Conservation (phyloP, 2,797 vertebrate species). For the Balearica regulorum region DNA sequence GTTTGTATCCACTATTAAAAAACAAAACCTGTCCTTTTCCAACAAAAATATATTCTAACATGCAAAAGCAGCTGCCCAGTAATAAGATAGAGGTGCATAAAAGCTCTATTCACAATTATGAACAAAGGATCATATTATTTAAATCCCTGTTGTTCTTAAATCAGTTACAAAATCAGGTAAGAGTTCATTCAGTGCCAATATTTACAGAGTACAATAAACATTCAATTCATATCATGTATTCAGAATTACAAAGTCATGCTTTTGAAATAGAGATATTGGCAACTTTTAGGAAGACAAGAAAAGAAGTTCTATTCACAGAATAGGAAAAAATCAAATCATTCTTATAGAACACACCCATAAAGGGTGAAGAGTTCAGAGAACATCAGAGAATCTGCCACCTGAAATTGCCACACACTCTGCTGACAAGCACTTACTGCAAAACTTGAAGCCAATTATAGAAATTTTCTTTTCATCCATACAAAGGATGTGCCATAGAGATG, state of each 20-base stretch:
- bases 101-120: not conserved
- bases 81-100: not conserved
- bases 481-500: not conserved
- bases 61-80: not conserved
- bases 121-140: not conserved
- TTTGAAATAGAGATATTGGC: not conserved
- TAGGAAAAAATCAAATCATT: not conserved
- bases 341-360: not conserved
- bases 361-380: not conserved
- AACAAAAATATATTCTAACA: not conserved
- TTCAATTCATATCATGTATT: not conserved
- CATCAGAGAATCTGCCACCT: not conserved
- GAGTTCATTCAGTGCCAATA: not conserved
- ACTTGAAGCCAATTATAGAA: not conserved
- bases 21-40: not conserved
- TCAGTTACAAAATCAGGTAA: not conserved
- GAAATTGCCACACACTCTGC: not conserved
- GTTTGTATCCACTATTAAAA: not conserved
- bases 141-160: not conserved
- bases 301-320: not conserved
- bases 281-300: not conserved
- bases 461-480: not conserved
- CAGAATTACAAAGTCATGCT: not conserved
- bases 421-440: not conserved
- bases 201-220: not conserved